These are phyloP conservation scores for Platygyra sinensis DNA, from an alignment of 64 coral and sea anemone genomes.

Conservation along the genomic window DNA sequence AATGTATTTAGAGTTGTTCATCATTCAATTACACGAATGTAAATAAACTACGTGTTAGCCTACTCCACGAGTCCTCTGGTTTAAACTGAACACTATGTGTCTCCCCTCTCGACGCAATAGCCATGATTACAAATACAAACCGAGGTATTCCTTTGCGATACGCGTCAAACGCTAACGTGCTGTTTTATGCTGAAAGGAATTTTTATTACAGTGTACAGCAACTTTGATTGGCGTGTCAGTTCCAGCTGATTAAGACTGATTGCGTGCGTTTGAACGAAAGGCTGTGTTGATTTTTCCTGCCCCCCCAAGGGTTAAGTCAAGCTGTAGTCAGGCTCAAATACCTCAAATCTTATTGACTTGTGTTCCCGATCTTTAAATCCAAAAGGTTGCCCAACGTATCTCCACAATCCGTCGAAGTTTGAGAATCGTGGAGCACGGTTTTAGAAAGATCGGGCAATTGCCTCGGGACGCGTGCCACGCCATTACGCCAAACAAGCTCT, in stretches of 20 bases:
- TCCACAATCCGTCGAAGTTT: not conserved
- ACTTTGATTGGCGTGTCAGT: not conserved
- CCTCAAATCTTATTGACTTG: constrained; percentile 35
- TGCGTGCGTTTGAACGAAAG: constrained; percentile 21
- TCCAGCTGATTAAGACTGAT: constrained; percentile 12
- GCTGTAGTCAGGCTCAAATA: constrained; percentile 7
- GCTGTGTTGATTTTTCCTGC: constrained; percentile 31
- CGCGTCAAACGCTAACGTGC: not conserved
- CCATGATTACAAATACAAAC: not conserved
- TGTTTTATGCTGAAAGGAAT: not conserved
- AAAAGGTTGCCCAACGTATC: not conserved
- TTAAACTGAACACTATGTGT: not conserved
- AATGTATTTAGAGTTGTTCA: not conserved
- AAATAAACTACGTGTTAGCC: constrained; percentile 23
- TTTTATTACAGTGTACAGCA: not conserved
- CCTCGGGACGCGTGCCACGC: not conserved
- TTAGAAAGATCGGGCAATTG: not conserved
- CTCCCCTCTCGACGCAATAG: not conserved
- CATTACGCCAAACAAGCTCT: not conserved
- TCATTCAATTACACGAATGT: not conserved
- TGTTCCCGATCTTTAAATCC: constrained; percentile 22
- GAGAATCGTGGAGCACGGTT: not conserved
- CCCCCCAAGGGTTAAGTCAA: constrained; percentile 42
- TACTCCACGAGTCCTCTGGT: not conserved
- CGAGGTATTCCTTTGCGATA: not conserved